phyloP scores from a whole-genome alignment of 2,888 invertebrate genomes.

The Troglohyphantes excavatus region DNA sequence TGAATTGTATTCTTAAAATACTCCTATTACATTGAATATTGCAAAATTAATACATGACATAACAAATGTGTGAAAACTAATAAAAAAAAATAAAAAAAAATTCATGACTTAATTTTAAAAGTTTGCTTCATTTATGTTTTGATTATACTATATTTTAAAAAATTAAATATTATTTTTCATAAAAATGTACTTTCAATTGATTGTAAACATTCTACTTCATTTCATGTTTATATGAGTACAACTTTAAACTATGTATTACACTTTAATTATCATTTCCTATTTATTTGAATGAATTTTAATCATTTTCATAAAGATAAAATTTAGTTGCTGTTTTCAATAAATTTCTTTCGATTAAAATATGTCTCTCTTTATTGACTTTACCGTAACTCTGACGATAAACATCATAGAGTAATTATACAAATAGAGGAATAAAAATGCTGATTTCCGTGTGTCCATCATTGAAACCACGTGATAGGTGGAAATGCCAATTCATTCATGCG shows the following conservation, averaged over 20 bases:
- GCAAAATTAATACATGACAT: constrained; percentile 56
- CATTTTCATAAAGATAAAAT: constrained; percentile 55
- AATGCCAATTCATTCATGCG: too few relatives aligned
- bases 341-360: constrained; percentile 62
- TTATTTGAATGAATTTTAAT: constrained; percentile 55
- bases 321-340: constrained; percentile 63
- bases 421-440: too few relatives aligned
- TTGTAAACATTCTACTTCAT: constrained; percentile 42
- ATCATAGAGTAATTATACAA: too few relatives aligned
- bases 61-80: constrained; percentile 68
- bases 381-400: too few relatives aligned
- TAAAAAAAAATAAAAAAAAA: constrained; percentile 40
- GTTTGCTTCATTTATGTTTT: constrained; percentile 59
- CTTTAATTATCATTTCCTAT: constrained; percentile 42
- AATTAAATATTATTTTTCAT: constrained; percentile 24
- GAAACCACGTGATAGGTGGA: too few relatives aligned
- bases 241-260: constrained; percentile 41
- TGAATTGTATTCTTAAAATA: not conserved
- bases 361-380: not conserved
- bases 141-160: constrained; percentile 33
- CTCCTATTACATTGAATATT: constrained; percentile 1
- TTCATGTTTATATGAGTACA: constrained; percentile 51
- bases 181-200: constrained; percentile 50
- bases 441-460: too few relatives aligned
- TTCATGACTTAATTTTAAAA: constrained; percentile 27